These are phyloP conservation scores for Drosophila recens DNA, from an alignment of 2,888 invertebrate genomes.

Conservation along the genomic window DNA sequence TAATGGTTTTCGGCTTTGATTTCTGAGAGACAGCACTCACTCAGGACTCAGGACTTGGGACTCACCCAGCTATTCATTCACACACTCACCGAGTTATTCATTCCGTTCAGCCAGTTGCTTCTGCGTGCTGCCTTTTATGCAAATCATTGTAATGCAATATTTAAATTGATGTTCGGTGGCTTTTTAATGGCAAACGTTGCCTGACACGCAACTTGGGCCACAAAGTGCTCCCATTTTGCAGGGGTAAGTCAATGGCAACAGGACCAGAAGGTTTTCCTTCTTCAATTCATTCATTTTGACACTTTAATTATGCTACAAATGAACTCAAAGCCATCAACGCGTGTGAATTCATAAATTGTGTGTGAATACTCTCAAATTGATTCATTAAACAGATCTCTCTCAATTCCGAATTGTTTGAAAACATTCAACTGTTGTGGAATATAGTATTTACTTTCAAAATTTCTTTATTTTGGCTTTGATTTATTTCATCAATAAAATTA, in stretches of 20 bases:
- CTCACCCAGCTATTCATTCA: conserved; percentile 30
- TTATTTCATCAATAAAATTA: no score
- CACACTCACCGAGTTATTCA: conserved; percentile 23
- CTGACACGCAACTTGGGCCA: conserved; percentile 58
- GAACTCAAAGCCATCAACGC: conserved; percentile 15
- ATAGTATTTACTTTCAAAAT: not conserved
- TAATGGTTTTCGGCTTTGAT: conserved; percentile 69
- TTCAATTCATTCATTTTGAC: conserved; percentile 27
- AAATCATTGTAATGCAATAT: conserved; percentile 81
- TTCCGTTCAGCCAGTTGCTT: conserved; percentile 27
- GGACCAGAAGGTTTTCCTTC: conserved; percentile 23
- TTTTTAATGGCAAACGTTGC: conserved; percentile 67
- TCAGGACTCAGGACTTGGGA: not conserved
- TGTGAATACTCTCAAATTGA: conserved; percentile 9
- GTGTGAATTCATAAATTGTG: conserved; percentile 37
- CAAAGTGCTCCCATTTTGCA: conserved; percentile 33
- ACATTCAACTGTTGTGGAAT: not conserved
- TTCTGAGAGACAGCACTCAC: conserved; percentile 50
- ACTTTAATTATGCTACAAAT: conserved; percentile 54
- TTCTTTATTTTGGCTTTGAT: not conserved
- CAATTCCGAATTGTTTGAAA: not conserved
- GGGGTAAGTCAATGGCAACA: conserved; percentile 30
- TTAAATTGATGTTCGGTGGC: conserved; percentile 79
- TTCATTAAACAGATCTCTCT: not conserved
- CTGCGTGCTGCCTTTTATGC: conserved; percentile 70